Evolutionary conservation across 2,888 invertebrate species (phyloP).

Genomic region (Rhyacophila evoluta): DNA sequence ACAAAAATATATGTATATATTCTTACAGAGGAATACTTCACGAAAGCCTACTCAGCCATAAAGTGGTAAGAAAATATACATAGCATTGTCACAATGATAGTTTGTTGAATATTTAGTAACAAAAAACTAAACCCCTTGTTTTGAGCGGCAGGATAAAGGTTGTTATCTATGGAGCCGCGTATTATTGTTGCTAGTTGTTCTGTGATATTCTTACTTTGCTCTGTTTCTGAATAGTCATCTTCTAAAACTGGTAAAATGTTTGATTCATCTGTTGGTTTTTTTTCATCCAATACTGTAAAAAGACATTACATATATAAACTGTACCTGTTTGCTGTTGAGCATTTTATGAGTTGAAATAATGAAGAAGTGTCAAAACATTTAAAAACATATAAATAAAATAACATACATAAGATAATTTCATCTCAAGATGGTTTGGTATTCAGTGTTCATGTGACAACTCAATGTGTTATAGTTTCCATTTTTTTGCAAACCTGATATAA

Average conservation of each 20-base stretch:
- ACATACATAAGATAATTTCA: too few species aligned
- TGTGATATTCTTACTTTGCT: conserved; percentile 31
- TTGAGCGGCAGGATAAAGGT: not conserved
- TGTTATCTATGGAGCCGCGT: not conserved
- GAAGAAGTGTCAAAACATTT: too few species aligned
- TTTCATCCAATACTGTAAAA: conserved; percentile 31
- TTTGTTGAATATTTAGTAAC: not conserved
- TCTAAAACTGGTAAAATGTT: conserved; percentile 34
- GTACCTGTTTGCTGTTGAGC: too few species aligned
- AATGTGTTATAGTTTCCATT: too few species aligned
- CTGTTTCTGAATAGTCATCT: conserved; percentile 26
- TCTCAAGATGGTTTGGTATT: too few species aligned
- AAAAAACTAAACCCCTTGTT: not conserved
- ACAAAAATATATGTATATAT: conserved; percentile 11
- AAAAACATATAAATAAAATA: too few species aligned
- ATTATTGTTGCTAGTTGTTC: conserved; percentile 27
- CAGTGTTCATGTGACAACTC: too few species aligned
- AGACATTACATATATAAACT: too few species aligned
- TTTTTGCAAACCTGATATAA: too few species aligned
- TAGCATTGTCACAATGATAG: not conserved
- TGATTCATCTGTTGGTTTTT: conserved; percentile 29
- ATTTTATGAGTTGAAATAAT: too few species aligned
- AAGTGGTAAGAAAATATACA: not conserved
- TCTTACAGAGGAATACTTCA: not conserved
- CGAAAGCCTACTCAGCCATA: not conserved